A percentile compares a stretch with the other conserved stretches of the same genome.
Conservation (phyloP, 2,888 invertebrate species). For the Tricholauxania praeusta region DNA sequence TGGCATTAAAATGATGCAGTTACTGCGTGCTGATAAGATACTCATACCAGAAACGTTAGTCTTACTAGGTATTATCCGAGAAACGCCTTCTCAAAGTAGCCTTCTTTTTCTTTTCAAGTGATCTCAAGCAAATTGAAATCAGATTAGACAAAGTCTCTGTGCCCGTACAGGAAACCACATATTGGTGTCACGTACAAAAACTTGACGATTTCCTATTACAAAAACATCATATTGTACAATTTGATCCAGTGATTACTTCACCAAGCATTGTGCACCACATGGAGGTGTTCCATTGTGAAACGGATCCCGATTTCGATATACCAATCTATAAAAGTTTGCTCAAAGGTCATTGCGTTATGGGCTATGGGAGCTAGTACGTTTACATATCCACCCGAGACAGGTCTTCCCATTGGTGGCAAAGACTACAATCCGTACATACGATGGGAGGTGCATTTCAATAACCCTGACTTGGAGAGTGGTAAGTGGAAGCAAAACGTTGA, state of each 20-base stretch:
- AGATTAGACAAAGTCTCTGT: conserved; percentile 77
- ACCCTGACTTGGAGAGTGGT: conserved; percentile 80
- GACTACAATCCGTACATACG: conserved; percentile 87
- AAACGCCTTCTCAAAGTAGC: neutral
- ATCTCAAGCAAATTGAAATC: conserved; percentile 73
- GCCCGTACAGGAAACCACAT: conserved; percentile 90
- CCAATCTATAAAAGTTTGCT: conserved; percentile 84
- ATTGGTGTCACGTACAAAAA: conserved; percentile 93
- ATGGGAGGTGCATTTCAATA: conserved; percentile 98
- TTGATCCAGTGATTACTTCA: conserved; percentile 87
- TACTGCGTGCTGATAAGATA: conserved; percentile 69
- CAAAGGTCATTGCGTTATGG: conserved; percentile 76
- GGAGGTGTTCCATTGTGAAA: conserved; percentile 97
- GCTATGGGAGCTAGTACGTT: conserved; percentile 97
- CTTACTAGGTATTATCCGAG: neutral
- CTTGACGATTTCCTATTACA: conserved; percentile 78
- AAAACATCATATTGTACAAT: conserved; percentile 87
- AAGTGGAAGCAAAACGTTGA: conserved; percentile 42
- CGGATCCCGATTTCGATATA: conserved; percentile 74
- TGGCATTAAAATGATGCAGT: conserved; percentile 84
- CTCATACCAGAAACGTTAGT: conserved; percentile 66
- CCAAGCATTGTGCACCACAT: conserved; percentile 96
- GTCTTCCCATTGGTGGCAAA: conserved; percentile 90
- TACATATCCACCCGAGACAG: conserved; percentile 88
- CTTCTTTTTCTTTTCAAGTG: conserved; percentile 49